Base-by-base conservation (phyloP, 2,888 invertebrate species). In the Fissipunctia ypsillon region DNA sequence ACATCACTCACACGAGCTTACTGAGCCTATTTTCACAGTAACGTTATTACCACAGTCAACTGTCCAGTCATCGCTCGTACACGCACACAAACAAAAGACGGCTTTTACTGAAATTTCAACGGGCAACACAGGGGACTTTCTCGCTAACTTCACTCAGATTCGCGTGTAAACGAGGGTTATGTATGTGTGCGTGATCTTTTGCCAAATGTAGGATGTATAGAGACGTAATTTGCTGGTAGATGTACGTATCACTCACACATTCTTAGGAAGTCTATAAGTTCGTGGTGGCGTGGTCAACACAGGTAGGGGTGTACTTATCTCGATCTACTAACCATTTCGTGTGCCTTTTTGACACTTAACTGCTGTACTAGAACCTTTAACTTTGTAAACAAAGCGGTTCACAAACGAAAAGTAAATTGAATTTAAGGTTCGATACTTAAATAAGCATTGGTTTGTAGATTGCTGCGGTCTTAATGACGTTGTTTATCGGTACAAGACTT, bases 341-440 rank as follows among this genome's bases (percentile, higher is more conserved):
- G 91, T 91, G 92, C 91, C 90, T 94, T 94, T 94, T 93, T 93
- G 94, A 94, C 94, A 94, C 93, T 92, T 92, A 89, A 91, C 90
- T 89, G 86, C 70, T 88, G 89, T 88, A 70, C 74, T 84, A 70
- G 78, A 78, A 84, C 80, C 86, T 84, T 83, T 84, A 76, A 81
- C 74, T 81, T 86, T 71, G 73, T 86, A 84, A 84, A 84, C 82
- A 80, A 77, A 78, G 50, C 69, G 52, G 69, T 81, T 83, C 69
- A 59, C 38, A 59, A 85, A 77, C 72, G 66, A 69, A 79, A 87
- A 76, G 63, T 73, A 61, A 72, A 73, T 70, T 70, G 35, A 66
- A 69, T 71, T 65, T 57, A 22, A n/a, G n/a, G 16, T 69, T 64
- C 38, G 25, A 64, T 41, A 65, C 28, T 80, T 73, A 41, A 57